Evolutionary conservation across 2,888 invertebrate genomes (phyloP), one percentile per base, ranked within the genome.

Genomic region (Cyclophora punctaria): DNA sequence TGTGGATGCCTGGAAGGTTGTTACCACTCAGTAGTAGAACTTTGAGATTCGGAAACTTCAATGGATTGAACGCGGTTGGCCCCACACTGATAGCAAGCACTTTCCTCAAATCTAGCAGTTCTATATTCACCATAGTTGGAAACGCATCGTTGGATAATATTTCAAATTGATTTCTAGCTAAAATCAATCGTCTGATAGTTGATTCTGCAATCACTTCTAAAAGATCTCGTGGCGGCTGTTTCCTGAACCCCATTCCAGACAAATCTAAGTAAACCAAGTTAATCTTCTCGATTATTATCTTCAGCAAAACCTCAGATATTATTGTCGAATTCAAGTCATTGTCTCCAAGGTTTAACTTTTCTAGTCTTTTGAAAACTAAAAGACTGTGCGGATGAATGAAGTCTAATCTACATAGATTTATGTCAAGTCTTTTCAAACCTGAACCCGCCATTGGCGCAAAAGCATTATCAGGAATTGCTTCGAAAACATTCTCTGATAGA

Each of bases 91-190:
- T 78, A 7, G 88, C 81, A 2, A 84, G 73, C 2, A 90, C 89
- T 63, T 86, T 86, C 48, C 89, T 80, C 44, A 93, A 74, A 69
- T 92, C 91, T 44, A 93, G 63, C 0, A 85, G 59, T 62, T 88
- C 79, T 48, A 93, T 73, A 53, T 90, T 88, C 0, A 79, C 72
- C 91, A 92, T 91, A 44, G 49, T 51, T 2, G 91, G 91, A 65
- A 92, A 92, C 3, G 77, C 71, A n/a, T 85, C 75, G 5, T 85
- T 78, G 6, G 66, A 63, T 4, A 92, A 80, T 2, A 82, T 67
- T 73, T 91, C 90, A 62, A 92, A 91, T 59, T 90, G 90, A 64
- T 92, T 92, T 47, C 83, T 71, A 0, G 89, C 78, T 43, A 92
- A 64, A 48, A 77, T 78, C 44, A 92, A 69, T 46, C 74, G 71